A percentile compares a stretch with the other conserved stretches of the same genome.
Conservation (phyloP, 2,797 vertebrate genomes). For the Limnodromus scolopaceus region DNA sequence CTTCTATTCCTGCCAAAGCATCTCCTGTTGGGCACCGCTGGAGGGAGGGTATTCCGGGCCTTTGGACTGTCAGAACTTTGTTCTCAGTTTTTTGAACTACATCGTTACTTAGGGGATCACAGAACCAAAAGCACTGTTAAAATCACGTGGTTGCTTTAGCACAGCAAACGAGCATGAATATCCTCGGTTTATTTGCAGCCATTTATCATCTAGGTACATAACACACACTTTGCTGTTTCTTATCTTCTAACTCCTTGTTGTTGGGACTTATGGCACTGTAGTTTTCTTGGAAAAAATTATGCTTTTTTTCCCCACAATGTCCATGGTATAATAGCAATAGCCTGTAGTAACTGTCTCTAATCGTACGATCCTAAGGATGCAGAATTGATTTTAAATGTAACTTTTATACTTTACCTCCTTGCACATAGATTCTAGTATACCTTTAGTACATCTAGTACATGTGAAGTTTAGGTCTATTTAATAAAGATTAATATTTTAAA, state of each 20-base stretch:
- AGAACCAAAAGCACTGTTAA: neutral
- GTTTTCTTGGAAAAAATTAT: neutral
- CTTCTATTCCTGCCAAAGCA: neutral
- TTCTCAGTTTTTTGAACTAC: neutral
- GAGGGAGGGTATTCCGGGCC: neutral
- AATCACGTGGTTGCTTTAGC: neutral
- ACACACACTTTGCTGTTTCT: neutral
- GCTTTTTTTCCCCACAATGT: neutral
- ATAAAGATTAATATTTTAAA: neutral
- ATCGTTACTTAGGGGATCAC: neutral
- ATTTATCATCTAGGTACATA: neutral
- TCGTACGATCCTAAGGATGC: rapidly evolving
- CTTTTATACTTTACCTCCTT: neutral
- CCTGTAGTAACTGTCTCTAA: neutral
- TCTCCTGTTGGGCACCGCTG: neutral
- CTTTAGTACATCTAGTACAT: neutral
- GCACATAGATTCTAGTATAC: neutral
- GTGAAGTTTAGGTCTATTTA: neutral
- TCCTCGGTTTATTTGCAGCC: neutral
- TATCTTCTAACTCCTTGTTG: neutral
- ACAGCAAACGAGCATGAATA: neutral
- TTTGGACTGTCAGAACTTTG: neutral
- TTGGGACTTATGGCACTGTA: rapidly evolving
- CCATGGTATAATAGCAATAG: rapidly evolving
- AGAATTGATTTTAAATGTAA: neutral